Evolutionary conservation across 35 echinoderm and acorn worm species (phyloP).

Genomic region (Nesometra sesokonis): DNA sequence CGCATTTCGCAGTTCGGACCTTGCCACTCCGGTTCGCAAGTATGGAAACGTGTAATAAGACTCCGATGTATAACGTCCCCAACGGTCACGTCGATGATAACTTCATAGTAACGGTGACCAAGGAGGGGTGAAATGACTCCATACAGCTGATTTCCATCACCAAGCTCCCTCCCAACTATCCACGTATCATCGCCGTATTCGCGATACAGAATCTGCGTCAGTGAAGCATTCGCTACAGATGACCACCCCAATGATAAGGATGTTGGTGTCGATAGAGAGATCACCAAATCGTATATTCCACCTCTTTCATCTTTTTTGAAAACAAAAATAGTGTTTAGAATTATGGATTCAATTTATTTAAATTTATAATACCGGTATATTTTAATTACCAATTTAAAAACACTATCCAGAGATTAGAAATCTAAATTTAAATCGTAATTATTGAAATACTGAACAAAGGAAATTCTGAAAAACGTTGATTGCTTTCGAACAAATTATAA

Average conservation of each 20-base stretch:
- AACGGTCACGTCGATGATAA: conserved; percentile 19
- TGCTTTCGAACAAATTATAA: too few species aligned
- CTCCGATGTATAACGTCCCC: conserved; percentile 7
- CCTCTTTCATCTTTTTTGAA: background rate
- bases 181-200: conserved; percentile 44
- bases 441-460: too few species aligned
- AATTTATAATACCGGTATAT: too few species aligned
- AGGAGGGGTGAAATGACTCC: conserved; percentile 45
- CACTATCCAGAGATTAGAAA: too few species aligned
- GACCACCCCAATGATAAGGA: background rate
- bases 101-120: conserved; percentile 64
- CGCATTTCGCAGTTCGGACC: conserved; percentile 82
- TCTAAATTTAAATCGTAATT: too few species aligned
- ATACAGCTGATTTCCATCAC: background rate
- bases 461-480: too few species aligned
- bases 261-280: background rate
- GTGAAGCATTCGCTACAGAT: background rate
- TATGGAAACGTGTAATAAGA: conserved; percentile 59
- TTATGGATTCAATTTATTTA: too few species aligned
- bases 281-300: background rate
- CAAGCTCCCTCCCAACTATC: conserved; percentile 29
- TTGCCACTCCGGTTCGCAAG: conserved; percentile 48
- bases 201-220: conserved; percentile 38
- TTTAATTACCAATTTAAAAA: too few species aligned
- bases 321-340: too few species aligned